Evolutionary conservation across 2,797 vertebrate genomes (phyloP).

Genomic region (Thaleichthys pacificus): DNA sequence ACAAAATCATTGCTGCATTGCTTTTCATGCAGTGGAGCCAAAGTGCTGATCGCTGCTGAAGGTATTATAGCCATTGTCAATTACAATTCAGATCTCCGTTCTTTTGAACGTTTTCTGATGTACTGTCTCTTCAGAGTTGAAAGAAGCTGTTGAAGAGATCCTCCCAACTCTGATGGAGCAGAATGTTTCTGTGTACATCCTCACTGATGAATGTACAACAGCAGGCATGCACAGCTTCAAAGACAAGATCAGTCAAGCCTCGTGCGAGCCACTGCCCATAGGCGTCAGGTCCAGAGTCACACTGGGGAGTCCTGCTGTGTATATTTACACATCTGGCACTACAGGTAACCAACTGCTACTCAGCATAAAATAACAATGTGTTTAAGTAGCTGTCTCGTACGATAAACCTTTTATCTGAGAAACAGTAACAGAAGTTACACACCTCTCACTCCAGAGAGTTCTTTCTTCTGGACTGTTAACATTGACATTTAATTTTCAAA

Average conservation of each 20-base stretch:
- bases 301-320: conserved; percentile 63
- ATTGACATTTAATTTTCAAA: not conserved
- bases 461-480: not conserved
- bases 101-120: not conserved
- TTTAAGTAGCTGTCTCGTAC: too few species aligned
- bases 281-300: conserved; percentile 68
- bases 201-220: conserved; percentile 64
- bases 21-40: not conserved
- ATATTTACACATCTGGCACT: conserved; percentile 83
- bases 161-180: conserved; percentile 69
- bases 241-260: conserved; percentile 73
- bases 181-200: conserved; percentile 62
- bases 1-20: not conserved
- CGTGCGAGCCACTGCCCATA: conserved; percentile 62
- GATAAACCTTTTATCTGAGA: too few species aligned
- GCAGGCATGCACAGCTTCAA: conserved; percentile 65
- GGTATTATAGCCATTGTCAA: conserved; percentile 60
- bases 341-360: conserved; percentile 72
- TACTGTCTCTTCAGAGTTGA: conserved; percentile 58
- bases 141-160: conserved; percentile 73
- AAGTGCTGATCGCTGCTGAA: not conserved
- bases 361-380: too few species aligned
- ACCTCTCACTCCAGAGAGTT: too few species aligned
- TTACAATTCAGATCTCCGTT: not conserved
- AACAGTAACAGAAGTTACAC: not conserved